Base-by-base conservation (phyloP, 1,140 invertebrate species). In the Drosophila novamexicana region DNA sequence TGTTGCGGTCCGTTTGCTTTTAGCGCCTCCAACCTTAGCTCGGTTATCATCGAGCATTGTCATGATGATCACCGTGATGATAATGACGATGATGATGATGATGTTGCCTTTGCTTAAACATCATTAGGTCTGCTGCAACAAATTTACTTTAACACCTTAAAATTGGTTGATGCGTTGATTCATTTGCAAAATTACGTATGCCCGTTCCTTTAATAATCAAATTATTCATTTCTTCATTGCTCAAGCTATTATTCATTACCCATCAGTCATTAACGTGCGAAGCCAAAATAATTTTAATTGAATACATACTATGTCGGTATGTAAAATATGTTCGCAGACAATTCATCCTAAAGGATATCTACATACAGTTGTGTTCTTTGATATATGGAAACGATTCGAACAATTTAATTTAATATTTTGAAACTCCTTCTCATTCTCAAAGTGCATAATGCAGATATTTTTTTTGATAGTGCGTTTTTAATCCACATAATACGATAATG, bases 131-230 rank as follows among this genome's bases (percentile, higher is more conserved):
- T 29, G 16, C 9, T 70, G 50, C 40, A 71, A 14, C 22, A 47
- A 34, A 50, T 65, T 49, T 40, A 9, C 22, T 65, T 71, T 71
- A 29, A 71, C 68, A 71, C 61, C 62, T 71, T 12, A n/a, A 39
- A 40, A 10, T 7, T n/a, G 54, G 7, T 18, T 39, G 12, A 40
- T 52, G 12, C 47, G 39, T 10, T 36, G 36, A 66, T 47, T 36
- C 12, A 22, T 9, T 34, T 65, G 14, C 36, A 32, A n/a, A 18
- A 22, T 39, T 54, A 16, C 9, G 9, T 39, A 5, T 10, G 12
- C 37, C 37, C 1, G 7, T 12, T 10, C 10, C 10, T 50, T 22
- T 7, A 12, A n/a, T 32, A 47, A 47, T 47, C 8, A 18, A 47
- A 16, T 47, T 22, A 2, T 22, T 22, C 22, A 3, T 22, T 22